Conservation (phyloP, 2,797 vertebrate species). For the Anomalospiza imberbis region DNA sequence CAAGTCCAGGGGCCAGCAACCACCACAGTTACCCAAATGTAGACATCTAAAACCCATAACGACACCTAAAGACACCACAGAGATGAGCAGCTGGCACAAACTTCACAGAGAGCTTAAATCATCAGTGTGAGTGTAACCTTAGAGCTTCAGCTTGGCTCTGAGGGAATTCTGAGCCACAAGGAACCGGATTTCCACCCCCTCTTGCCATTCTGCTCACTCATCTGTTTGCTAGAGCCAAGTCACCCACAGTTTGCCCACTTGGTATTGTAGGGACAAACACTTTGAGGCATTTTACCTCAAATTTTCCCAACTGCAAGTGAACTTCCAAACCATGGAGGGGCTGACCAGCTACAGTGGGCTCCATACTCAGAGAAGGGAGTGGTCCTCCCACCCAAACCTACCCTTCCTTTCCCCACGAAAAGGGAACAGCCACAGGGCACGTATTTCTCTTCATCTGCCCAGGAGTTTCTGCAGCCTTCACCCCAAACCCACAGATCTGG, state of each 20-base stretch:
- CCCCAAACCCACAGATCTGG: neutral
- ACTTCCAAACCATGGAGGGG: neutral
- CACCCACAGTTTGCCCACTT: neutral
- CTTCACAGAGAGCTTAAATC: neutral
- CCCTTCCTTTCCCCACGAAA: accelerated
- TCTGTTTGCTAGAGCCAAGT: too few species aligned
- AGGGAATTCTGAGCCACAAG: neutral
- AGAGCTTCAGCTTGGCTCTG: neutral
- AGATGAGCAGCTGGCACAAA: neutral
- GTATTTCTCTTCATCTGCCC: neutral
- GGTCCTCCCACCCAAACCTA: neutral
- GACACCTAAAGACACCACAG: neutral
- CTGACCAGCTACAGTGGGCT: neutral
- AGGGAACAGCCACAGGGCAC: neutral
- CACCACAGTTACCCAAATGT: neutral
- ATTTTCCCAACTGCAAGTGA: neutral
- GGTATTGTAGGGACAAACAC: accelerated
- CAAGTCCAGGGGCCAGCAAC: neutral
- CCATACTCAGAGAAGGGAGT: too few species aligned
- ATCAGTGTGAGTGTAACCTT: accelerated
- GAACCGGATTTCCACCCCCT: neutral
- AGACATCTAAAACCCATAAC: neutral
- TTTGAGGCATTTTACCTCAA: neutral
- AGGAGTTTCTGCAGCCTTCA: neutral
- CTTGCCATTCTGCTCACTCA: neutral